phyloP scores from a whole-genome alignment of 2,888 invertebrate species.

The Epirrhoe tristata region DNA sequence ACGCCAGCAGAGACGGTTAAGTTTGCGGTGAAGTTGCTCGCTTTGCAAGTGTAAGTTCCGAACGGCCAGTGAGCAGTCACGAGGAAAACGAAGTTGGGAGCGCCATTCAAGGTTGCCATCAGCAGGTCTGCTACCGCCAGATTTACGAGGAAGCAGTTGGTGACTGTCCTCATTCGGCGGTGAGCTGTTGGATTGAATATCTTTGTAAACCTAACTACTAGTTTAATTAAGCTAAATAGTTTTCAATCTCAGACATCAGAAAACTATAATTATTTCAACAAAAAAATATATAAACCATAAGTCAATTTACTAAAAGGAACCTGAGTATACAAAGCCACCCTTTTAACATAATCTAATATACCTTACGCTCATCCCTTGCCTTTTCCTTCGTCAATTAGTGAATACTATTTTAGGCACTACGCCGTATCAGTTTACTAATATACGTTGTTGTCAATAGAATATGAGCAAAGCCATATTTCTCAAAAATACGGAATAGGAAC shows the following conservation, averaged over 20 bases:
- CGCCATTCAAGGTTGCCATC: slow-evolving; percentile 94
- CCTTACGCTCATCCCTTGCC: slow-evolving; percentile 11
- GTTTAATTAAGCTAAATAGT: too few species aligned
- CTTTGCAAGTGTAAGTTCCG: slow-evolving; percentile 92
- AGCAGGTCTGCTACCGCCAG: slow-evolving; percentile 94
- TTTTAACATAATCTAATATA: slow-evolving; percentile 19
- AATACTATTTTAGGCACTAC: background rate
- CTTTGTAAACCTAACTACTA: background rate
- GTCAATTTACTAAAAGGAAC: background rate
- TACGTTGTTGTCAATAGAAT: background rate
- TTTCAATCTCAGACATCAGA: background rate
- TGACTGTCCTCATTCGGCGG: slow-evolving; percentile 93
- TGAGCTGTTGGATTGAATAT: slow-evolving; percentile 84
- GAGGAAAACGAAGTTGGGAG: slow-evolving; percentile 95
- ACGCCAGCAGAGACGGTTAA: slow-evolving; percentile 96
- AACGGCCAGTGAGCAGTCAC: slow-evolving; percentile 95
- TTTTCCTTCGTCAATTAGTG: slow-evolving; percentile 16
- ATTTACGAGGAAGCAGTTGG: slow-evolving; percentile 96
- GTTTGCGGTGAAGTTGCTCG: slow-evolving; percentile 95
- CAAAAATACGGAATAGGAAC: background rate
- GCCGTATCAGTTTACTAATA: background rate
- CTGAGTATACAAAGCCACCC: background rate
- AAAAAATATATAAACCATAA: slow-evolving; percentile 15
- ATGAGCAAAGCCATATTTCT: background rate
- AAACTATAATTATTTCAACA: background rate